Percentiles rank a stretch among this genome's conserved stretches.
These are phyloP conservation scores for Barypeithes pellucidus DNA, from an alignment of 2,888 invertebrate species.

Conservation along the genomic window DNA sequence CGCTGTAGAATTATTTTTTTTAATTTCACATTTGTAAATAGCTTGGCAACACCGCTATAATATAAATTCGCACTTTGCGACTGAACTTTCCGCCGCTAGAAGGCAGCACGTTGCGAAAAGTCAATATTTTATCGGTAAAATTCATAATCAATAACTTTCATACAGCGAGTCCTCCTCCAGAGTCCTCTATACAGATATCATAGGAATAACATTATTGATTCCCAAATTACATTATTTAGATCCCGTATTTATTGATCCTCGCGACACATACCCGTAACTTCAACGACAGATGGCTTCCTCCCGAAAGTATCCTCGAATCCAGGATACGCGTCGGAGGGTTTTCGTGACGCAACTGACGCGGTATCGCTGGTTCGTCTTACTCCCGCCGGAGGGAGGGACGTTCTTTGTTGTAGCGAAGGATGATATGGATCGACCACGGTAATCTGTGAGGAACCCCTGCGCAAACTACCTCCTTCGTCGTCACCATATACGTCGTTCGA, in stretches of 20 bases:
- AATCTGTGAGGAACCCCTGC: slow-evolving; percentile 69
- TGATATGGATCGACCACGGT: slow-evolving; percentile 75
- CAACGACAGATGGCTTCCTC: slow-evolving; percentile 58
- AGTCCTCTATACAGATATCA: too few relatives aligned
- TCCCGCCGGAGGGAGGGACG: slow-evolving; percentile 33
- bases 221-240: too few relatives aligned
- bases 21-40: too few relatives aligned
- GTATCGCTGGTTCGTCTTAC: slow-evolving; percentile 46
- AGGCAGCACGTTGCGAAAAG: too few relatives aligned
- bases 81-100: too few relatives aligned
- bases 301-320: slow-evolving; percentile 61
- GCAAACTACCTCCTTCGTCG: slow-evolving; percentile 63
- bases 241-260: background rate
- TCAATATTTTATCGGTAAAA: too few relatives aligned
- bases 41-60: too few relatives aligned
- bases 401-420: slow-evolving; percentile 64
- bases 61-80: too few relatives aligned
- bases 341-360: slow-evolving; percentile 53
- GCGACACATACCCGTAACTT: slow-evolving; percentile 48
- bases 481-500: slow-evolving; percentile 69
- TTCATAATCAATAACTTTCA: too few relatives aligned
- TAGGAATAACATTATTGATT: too few relatives aligned
- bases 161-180: too few relatives aligned
- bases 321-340: slow-evolving; percentile 59
- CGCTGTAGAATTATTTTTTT: too few relatives aligned